A percentile compares a stretch with the other conserved stretches of the same genome.
Conservation (phyloP, 1,140 invertebrate genomes). For the Drosophila simulans region DNA sequence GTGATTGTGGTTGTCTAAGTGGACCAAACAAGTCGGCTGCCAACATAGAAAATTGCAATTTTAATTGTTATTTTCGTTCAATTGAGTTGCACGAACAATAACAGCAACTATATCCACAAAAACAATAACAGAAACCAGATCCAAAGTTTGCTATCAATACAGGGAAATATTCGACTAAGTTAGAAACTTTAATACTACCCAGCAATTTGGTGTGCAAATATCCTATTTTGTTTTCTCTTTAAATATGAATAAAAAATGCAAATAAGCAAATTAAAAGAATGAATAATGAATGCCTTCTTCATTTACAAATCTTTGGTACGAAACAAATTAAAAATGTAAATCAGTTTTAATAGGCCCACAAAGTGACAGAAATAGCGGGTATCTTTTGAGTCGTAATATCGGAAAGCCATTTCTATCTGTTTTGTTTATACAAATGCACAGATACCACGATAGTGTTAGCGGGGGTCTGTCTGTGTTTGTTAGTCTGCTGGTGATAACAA, state of each 20-base stretch:
- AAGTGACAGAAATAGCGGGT: background rate
- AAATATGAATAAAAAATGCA: background rate
- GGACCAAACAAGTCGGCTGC: conserved; percentile 2
- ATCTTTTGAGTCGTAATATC: background rate
- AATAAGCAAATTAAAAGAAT: too few species aligned
- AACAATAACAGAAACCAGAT: conserved; percentile 3
- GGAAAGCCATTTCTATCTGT: background rate
- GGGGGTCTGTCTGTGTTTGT: conserved; percentile 11
- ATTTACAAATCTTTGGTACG: too few species aligned
- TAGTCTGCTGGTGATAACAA: conserved; percentile 62
- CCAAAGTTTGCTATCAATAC: conserved; percentile 19
- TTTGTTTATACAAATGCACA: conserved; percentile 50
- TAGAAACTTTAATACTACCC: background rate
- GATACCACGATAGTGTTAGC: conserved; percentile 24
- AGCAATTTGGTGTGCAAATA: background rate
- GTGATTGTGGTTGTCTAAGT: background rate
- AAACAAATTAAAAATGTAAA: too few species aligned
- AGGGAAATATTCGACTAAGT: background rate
- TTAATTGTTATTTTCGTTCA: conserved; percentile 27
- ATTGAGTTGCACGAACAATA: conserved; percentile 23
- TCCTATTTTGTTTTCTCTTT: background rate
- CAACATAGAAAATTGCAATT: conserved; percentile 13
- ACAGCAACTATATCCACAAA: conserved; percentile 10
- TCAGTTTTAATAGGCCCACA: too few species aligned
- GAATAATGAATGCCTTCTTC: too few species aligned